Percentiles rank a stretch among this genome's conserved stretches.
Conservation (phyloP, 2,797 vertebrate genomes). For the Acestrorhynchus altus region DNA sequence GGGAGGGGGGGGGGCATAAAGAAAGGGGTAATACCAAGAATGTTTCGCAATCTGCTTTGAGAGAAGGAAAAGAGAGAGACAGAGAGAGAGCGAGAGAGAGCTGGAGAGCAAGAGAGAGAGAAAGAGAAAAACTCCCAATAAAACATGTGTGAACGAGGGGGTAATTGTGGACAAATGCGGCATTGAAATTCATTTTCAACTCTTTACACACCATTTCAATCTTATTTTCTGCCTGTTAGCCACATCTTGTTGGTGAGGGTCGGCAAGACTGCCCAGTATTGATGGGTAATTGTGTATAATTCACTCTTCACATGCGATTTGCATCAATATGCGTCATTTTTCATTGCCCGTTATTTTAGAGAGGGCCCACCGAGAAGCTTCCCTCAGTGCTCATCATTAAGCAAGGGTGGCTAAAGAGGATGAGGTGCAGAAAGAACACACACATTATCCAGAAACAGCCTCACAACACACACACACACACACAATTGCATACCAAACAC, state of each 20-base stretch:
- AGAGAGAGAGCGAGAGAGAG: constrained; percentile 61
- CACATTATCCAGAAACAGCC: constrained; percentile 24
- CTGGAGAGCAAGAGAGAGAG: constrained; percentile 60
- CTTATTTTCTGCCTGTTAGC: constrained; percentile 99
- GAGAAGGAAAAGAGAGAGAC: constrained; percentile 73
- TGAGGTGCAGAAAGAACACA: constrained; percentile 55
- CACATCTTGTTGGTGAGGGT: constrained; percentile 99
- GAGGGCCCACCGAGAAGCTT: constrained; percentile 78
- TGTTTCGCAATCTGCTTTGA: constrained; percentile 94
- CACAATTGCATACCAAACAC: constrained; percentile 8
- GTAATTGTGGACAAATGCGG: constrained; percentile 99
- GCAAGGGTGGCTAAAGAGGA: constrained; percentile 66
- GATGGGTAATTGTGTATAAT: constrained; percentile 98
- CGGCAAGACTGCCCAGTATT: constrained; percentile 97
- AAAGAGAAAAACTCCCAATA: constrained; percentile 88
- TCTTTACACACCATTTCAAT: constrained; percentile 99
- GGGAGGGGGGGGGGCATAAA: constrained; percentile 67
- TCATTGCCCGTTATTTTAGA: constrained; percentile 79
- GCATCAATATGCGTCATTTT: constrained; percentile 88
- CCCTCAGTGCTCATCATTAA: constrained; percentile 87
- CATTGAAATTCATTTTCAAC: constrained; percentile 99
- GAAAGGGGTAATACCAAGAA: constrained; percentile 75
- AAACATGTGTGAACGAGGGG: constrained; percentile 98
- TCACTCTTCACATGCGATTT: constrained; percentile 93
- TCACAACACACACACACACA: constrained; percentile 6